Percentiles rank a stretch among this genome's conserved stretches.
Evolutionary conservation across 2,797 vertebrate genomes (phyloP).

Genomic region (Tauraco hartlaubi): DNA sequence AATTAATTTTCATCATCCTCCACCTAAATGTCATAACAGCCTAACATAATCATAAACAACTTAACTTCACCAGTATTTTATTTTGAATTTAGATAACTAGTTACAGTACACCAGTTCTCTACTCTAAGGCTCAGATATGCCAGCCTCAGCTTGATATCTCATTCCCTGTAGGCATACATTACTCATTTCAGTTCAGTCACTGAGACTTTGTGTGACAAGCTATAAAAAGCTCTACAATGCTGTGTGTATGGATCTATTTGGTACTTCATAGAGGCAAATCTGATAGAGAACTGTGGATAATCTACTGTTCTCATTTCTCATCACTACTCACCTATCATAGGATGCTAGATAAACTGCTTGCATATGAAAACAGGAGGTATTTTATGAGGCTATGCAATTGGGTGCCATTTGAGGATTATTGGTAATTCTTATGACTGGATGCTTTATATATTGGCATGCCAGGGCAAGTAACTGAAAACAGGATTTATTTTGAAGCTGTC

Average conservation of each 20-base stretch:
- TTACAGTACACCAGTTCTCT: not conserved
- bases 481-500: not conserved
- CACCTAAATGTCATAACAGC: not conserved
- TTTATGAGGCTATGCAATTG: not conserved
- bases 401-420: not conserved
- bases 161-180: slow-evolving; percentile 31
- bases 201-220: slow-evolving; percentile 4
- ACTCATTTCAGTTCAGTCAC: slow-evolving; percentile 10
- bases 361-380: not conserved
- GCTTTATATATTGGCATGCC: not conserved
- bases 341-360: not conserved
- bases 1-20: slow-evolving; percentile 20
- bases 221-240: not conserved
- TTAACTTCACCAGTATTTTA: slow-evolving; percentile 2
- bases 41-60: not conserved
- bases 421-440: not conserved
- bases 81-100: slow-evolving; percentile 7
- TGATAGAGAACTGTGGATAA: not conserved
- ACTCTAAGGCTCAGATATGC: not conserved
- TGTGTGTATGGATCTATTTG: not conserved
- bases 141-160: slow-evolving; percentile 12
- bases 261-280: not conserved
- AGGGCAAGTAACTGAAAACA: not conserved
- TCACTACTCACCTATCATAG: not conserved
- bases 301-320: not conserved